Conservation (phyloP, 2,797 vertebrate genomes). For the Anomalospiza imberbis region DNA sequence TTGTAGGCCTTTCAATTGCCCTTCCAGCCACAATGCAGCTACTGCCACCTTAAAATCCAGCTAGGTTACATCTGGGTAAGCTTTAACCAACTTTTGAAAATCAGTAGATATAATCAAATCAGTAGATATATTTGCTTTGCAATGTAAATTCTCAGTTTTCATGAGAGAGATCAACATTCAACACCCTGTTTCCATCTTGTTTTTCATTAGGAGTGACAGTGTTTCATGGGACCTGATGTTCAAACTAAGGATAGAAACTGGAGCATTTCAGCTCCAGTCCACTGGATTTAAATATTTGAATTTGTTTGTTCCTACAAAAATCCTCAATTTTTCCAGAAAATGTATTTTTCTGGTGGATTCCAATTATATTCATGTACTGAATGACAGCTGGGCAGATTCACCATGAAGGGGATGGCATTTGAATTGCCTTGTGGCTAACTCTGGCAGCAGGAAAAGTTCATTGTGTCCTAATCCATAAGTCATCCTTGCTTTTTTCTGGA, state of each 20-base stretch:
- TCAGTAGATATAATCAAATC: neutral
- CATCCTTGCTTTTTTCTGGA: neutral
- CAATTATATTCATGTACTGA: neutral
- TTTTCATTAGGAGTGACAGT: neutral
- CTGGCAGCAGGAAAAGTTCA: conserved; percentile 22
- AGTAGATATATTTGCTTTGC: neutral
- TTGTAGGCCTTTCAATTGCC: neutral
- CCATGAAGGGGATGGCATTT: neutral
- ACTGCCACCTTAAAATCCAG: neutral
- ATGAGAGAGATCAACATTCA: neutral
- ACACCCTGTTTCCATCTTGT: neutral
- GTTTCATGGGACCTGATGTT: neutral
- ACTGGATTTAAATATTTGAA: neutral
- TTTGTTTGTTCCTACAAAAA: neutral
- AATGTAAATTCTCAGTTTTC: neutral
- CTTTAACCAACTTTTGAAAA: neutral
- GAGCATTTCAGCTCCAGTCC: neutral
- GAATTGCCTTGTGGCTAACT: neutral
- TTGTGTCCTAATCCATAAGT: neutral
- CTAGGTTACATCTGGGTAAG: neutral
- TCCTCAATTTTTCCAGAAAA: neutral
- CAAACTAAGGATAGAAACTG: neutral
- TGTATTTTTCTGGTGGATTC: neutral
- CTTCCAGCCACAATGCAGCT: neutral
- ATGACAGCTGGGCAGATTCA: neutral